These are phyloP conservation scores for Tokudaia muenninki DNA, from an alignment of 2,797 vertebrate genomes.

Conservation along the genomic window DNA sequence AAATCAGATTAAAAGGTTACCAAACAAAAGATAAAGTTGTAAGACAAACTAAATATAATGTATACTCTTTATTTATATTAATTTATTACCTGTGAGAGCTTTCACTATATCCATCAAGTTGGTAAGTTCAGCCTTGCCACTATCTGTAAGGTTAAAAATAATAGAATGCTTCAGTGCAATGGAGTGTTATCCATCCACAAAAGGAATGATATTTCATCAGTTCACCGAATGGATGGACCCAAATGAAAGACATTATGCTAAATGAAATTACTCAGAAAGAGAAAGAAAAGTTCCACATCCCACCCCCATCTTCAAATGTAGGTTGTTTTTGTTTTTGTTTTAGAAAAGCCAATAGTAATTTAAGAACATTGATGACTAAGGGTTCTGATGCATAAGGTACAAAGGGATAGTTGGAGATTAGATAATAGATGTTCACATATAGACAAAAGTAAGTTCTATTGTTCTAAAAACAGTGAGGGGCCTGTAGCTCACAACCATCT, in stretches of 20 bases:
- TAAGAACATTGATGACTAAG: neutral
- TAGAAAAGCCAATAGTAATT: neutral
- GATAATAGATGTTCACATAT: neutral
- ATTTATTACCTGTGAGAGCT: slow-evolving; percentile 53
- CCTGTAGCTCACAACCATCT: neutral
- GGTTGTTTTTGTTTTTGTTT: neutral
- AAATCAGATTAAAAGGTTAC: neutral
- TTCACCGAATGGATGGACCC: neutral
- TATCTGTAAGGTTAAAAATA: slow-evolving; percentile 16
- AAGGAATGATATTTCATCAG: neutral
- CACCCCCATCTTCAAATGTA: neutral
- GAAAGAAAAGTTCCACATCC: neutral
- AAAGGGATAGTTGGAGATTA: neutral
- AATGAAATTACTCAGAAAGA: neutral
- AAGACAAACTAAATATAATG: neutral
- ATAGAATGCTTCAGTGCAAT: neutral
- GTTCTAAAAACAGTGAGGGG: neutral
- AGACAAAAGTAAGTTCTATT: neutral
- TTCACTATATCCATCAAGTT: slow-evolving; percentile 47
- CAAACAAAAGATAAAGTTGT: neutral
- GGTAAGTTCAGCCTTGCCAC: neutral
- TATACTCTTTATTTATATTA: slow-evolving; percentile 11
- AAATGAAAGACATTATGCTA: neutral
- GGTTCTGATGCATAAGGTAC: neutral
- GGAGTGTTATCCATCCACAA: neutral